These are phyloP conservation scores for Corythaeola cristata DNA, from an alignment of 2,113 vertebrate genomes.

Conservation along the genomic window DNA sequence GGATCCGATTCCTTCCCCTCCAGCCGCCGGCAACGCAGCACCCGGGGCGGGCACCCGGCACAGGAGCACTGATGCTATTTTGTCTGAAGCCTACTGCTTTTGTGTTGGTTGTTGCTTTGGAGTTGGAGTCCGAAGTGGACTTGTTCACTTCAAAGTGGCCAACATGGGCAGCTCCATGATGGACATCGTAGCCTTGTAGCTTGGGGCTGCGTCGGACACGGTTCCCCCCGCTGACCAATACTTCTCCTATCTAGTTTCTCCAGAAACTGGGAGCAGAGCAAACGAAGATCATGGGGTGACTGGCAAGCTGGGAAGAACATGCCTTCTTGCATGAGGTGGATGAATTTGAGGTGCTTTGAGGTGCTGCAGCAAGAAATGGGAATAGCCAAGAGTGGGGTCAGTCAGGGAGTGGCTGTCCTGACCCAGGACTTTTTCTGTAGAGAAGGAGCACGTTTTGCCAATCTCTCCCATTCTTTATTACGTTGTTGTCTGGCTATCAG, in stretches of 20 bases:
- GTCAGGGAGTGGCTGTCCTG: neutral
- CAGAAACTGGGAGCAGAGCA: neutral
- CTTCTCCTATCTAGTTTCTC: neutral
- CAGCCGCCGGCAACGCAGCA: neutral
- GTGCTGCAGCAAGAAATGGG: neutral
- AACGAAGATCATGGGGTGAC: neutral
- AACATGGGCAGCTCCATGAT: neutral
- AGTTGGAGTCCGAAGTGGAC: neutral
- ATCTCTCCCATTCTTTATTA: neutral
- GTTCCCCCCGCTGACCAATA: fast-evolving
- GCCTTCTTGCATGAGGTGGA: neutral
- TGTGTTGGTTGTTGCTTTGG: neutral
- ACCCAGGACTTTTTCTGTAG: neutral
- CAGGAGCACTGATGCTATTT: fast-evolving
- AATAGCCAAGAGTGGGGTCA: neutral
- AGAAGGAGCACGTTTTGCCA: neutral
- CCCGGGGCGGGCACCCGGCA: fast-evolving
- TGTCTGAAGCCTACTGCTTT: neutral
- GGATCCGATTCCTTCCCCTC: neutral
- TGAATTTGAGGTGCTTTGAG: neutral
- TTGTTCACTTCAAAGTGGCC: neutral
- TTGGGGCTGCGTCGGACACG: fast-evolving
- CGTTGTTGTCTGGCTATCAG: neutral
- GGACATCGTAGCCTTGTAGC: neutral
- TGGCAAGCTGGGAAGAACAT: neutral